These are phyloP conservation scores for Diabrotica virgifera DNA, from an alignment of 1,140 invertebrate species.

Conservation along the genomic window DNA sequence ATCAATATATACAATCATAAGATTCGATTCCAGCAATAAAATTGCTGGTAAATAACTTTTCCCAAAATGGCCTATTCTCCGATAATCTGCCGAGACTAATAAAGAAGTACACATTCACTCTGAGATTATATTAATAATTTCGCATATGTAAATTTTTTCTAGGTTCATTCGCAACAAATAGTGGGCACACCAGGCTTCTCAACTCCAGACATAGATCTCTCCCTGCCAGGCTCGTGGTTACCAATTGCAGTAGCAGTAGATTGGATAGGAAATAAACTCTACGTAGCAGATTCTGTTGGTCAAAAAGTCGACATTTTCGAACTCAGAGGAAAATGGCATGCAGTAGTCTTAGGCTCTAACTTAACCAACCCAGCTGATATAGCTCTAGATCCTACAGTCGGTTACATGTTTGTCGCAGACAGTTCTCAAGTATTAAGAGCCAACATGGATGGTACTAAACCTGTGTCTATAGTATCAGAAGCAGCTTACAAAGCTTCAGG, in stretches of 20 bases:
- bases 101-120: no score
- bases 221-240: constrained; percentile 77
- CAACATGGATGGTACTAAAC: constrained; percentile 87
- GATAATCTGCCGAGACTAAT: no score
- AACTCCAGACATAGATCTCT: constrained; percentile 63
- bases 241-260: constrained; percentile 92
- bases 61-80: no score
- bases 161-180: constrained; percentile 65
- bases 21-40: no score
- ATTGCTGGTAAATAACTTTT: no score
- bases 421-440: constrained; percentile 83
- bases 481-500: constrained; percentile 88
- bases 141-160: constrained; percentile 25
- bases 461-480: constrained; percentile 80
- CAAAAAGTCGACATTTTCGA: constrained; percentile 94
- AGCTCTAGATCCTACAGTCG: constrained; percentile 84
- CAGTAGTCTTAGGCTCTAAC: constrained; percentile 88
- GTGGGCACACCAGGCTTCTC: constrained; percentile 46
- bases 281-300: constrained; percentile 88
- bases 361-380: constrained; percentile 88
- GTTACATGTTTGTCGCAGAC: constrained; percentile 93
- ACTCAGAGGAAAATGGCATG: constrained; percentile 75
- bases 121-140: no score
- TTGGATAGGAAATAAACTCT: constrained; percentile 95
- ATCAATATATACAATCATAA: no score